A percentile compares a stretch with the other conserved stretches of the same genome.
Evolutionary conservation across 2,113 vertebrate species (phyloP).

Genomic region (Centropus unirufus): DNA sequence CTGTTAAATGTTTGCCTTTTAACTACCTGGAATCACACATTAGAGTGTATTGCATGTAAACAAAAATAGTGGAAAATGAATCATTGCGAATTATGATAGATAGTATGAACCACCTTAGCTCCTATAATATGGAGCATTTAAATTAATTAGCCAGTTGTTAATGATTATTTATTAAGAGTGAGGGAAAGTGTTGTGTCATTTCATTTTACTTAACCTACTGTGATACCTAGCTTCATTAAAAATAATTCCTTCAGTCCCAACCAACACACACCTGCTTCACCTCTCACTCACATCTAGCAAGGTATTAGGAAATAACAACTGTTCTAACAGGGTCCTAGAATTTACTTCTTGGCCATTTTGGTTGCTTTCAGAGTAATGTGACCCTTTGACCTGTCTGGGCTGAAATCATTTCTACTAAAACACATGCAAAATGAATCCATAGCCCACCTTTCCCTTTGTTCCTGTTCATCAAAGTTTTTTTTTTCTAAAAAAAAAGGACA

Average conservation of each 20-base stretch:
- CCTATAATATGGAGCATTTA: background rate
- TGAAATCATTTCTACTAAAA: background rate
- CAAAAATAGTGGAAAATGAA: background rate
- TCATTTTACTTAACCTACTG: background rate
- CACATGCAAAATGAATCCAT: background rate
- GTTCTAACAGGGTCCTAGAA: background rate
- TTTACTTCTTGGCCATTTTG: background rate
- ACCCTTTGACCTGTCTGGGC: background rate
- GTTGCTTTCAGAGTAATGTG: background rate
- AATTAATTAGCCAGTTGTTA: background rate
- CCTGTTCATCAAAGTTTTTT: background rate
- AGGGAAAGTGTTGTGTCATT: background rate
- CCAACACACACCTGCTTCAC: background rate
- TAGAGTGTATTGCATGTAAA: background rate
- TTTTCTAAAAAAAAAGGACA: background rate
- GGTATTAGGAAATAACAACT: background rate
- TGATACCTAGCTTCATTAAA: background rate
- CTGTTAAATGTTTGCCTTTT: background rate
- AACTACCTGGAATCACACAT: background rate
- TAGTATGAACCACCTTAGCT: background rate
- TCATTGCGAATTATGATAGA: background rate
- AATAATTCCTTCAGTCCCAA: background rate
- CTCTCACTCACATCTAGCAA: background rate
- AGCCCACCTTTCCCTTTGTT: background rate
- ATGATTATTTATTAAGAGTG: slow-evolving; percentile 9